Base-by-base conservation (phyloP, 2,888 invertebrate species). In the Pharmacophagus antenor region DNA sequence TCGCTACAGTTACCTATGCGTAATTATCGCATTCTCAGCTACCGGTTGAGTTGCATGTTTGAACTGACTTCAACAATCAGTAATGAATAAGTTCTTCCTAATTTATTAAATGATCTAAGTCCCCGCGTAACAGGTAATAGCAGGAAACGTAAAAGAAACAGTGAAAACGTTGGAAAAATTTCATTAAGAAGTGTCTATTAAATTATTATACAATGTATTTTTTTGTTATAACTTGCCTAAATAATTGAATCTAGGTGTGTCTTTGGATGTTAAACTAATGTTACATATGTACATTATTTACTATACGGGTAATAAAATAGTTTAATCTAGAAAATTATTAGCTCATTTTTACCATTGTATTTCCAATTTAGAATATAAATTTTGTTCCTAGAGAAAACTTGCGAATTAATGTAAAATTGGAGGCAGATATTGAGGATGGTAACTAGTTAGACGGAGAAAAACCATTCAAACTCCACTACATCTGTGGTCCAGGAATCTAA, bases 101-200 rank as follows among this genome's bases (percentile, higher is more conserved):
- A 47, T 48, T 52, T 8, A 53, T 53, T 27, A 58, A 31, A 44
- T 57, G 46, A 51, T 52, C 56, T 12, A n/a, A 44, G 52, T 52
- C 51, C 37, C 31, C 27, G 21, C 20, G 22, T 22, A 15, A 15
- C 41, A 10, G 17, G 50, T 44, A 58, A 41, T 42, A 50, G 25
- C 17, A 31, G 18, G 17, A 42, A 17, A 18, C 17, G 10, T 10
- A 1, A 42, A 42, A 4, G 42, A 42, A 7, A 6, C 17, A 1
- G 8, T 42, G 42, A n/a, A 42, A 42, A 12, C 31, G 31, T 31
- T 31, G 31, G 31, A 31, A 31, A 31, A 3, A 31, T 31, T 10
- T 10, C 10, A 10, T 31, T 10, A 31, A 0, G 31, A 31, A 31
- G 31, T 31, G 31, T 31, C 10, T 10, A 12, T 31, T 12, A 31